Conservation (phyloP, 30 jellyfish, hydroid and myxozoan species). For the Catostylus mosaicus region DNA sequence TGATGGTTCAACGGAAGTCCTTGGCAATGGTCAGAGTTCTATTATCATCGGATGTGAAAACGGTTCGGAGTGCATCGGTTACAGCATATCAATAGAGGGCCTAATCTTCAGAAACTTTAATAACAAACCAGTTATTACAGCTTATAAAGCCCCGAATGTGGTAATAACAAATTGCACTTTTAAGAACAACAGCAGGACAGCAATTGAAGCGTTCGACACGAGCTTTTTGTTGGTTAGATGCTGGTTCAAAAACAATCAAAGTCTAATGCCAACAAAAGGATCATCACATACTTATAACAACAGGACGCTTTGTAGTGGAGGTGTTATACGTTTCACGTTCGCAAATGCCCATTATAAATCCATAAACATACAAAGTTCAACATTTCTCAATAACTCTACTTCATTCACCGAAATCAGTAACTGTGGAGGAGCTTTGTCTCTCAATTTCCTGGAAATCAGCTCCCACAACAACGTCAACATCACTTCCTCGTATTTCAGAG, state of each 20-base stretch:
- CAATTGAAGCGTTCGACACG: neutral
- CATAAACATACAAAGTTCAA: neutral
- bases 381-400: conserved; percentile 19
- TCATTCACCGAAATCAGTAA: neutral
- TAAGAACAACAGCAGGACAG: neutral
- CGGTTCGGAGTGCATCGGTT: neutral
- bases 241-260: neutral
- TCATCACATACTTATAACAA: neutral
- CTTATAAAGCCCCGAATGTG: neutral
- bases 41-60: conserved; percentile 1
- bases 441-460: conserved; percentile 6
- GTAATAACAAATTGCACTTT: neutral
- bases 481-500: conserved; percentile 16
- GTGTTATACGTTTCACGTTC: conserved; percentile 39
- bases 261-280: neutral
- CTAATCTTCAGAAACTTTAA: conserved; percentile 2
- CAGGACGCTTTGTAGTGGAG: neutral
- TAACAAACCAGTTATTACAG: neutral
- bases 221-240: neutral
- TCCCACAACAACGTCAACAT: conserved; percentile 13
- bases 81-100: conserved; percentile 15
- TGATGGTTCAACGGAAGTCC: neutral
- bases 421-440: conserved; percentile 49
- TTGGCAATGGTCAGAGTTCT: conserved; percentile 1
- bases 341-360: neutral